Conservation (phyloP, 1,140 invertebrate species). For the Caenorhabditis brenneri region DNA sequence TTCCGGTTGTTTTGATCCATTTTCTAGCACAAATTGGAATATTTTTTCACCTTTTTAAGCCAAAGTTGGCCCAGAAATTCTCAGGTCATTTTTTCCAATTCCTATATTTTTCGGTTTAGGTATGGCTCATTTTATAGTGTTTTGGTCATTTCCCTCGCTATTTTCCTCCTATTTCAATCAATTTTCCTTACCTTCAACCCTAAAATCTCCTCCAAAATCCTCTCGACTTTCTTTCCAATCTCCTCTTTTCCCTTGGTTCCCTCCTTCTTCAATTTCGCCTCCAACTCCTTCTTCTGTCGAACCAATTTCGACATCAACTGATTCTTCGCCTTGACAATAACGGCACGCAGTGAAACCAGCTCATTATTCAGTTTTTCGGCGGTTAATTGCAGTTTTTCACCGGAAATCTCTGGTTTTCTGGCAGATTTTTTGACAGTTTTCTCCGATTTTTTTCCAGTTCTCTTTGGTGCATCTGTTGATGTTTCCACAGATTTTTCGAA, state of each 20-base stretch:
- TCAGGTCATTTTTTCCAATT: no score
- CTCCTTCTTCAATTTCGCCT: neutral
- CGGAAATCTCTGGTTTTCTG: neutral
- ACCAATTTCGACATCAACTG: neutral
- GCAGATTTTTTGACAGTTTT: neutral
- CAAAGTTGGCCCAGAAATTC: no score
- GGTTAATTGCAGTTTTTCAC: neutral
- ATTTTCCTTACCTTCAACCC: neutral
- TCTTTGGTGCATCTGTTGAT: neutral
- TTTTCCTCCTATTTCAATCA: neutral
- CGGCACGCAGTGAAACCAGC: neutral
- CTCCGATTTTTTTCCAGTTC: neutral
- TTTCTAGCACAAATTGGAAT: neutral
- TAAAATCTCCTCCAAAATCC: neutral
- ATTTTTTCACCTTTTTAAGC: no score
- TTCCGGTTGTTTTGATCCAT: no score
- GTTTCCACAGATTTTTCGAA: neutral
- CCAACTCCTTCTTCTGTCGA: neutral
- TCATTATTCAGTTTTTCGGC: conserved; percentile 19
- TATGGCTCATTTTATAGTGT: neutral
- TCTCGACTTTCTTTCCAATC: neutral
- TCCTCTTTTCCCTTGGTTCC: neutral
- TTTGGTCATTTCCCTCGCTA: no score
- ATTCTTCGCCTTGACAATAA: neutral
- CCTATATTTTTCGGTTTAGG: neutral